A percentile compares a stretch with the other conserved stretches of the same genome.
These are phyloP conservation scores for Carollia perspicillata DNA, from an alignment of 2,113 vertebrate species.

Conservation along the genomic window DNA sequence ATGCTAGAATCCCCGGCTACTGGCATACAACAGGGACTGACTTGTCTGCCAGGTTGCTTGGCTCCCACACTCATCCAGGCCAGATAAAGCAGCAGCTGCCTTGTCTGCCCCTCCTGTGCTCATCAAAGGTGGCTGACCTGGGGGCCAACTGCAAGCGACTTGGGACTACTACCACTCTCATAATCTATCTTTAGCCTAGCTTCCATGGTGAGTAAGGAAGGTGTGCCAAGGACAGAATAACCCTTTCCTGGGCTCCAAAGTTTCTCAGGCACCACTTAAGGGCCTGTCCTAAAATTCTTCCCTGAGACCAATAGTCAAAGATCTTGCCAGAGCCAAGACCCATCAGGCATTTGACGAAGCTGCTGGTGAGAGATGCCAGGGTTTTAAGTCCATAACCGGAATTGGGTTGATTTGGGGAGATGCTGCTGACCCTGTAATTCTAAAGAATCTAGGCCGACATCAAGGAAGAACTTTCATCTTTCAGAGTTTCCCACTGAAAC, in stretches of 20 bases:
- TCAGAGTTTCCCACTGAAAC: neutral
- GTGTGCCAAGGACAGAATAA: conserved; percentile 24
- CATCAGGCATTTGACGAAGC: neutral
- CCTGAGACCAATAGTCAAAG: neutral
- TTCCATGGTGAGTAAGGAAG: neutral
- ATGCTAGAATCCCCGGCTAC: neutral
- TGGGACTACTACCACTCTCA: neutral
- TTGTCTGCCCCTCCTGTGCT: neutral
- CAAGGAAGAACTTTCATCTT: neutral
- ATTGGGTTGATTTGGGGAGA: neutral
- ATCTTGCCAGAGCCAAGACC: neutral
- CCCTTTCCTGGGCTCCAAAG: neutral
- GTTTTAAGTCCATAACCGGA: neutral
- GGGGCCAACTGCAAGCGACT: neutral
- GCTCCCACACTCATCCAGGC: neutral
- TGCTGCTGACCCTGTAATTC: neutral
- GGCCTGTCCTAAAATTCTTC: neutral
- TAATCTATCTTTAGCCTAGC: conserved; percentile 27
- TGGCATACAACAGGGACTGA: neutral
- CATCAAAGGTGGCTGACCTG: neutral
- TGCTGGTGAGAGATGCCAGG: neutral
- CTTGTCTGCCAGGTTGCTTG: neutral
- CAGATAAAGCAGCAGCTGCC: neutral
- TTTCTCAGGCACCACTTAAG: neutral
- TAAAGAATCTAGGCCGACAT: neutral